Conservation (phyloP, 2,113 vertebrate species). For the Rhynchomys soricoides region DNA sequence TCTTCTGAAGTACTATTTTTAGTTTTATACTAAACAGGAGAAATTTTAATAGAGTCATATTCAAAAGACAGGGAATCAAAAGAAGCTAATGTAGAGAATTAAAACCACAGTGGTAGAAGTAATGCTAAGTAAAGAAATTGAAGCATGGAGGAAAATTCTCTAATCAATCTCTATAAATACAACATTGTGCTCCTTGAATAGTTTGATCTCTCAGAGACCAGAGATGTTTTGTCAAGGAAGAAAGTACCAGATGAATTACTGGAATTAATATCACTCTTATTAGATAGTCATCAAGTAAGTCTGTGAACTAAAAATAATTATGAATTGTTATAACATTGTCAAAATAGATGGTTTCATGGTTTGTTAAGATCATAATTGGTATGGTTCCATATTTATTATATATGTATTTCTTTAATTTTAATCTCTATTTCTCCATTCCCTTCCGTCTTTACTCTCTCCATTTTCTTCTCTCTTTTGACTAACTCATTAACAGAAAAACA, state of each 20-base stretch:
- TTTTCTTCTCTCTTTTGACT: background rate
- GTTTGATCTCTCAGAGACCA: background rate
- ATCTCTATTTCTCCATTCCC: background rate
- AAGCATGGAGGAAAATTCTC: background rate
- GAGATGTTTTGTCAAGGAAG: background rate
- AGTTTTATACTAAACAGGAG: background rate
- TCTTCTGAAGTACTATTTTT: background rate
- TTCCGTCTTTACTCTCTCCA: background rate
- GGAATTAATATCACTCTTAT: background rate
- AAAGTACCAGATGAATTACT: background rate
- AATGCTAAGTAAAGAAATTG: background rate
- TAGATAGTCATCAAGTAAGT: background rate
- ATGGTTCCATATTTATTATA: background rate
- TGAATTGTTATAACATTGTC: background rate
- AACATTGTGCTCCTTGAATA: background rate
- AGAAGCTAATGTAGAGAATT: background rate
- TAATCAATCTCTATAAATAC: background rate
- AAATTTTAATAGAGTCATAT: background rate
- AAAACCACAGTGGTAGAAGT: background rate
- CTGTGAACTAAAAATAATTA: background rate
- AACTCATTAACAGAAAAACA: slow-evolving; percentile 10
- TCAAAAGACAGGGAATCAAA: background rate
- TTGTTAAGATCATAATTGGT: background rate
- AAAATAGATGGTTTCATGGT: background rate
- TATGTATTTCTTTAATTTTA: background rate